Evolutionary conservation across 2,888 invertebrate species (phyloP).

Genomic region (Ptycholaimellus sp.): DNA sequence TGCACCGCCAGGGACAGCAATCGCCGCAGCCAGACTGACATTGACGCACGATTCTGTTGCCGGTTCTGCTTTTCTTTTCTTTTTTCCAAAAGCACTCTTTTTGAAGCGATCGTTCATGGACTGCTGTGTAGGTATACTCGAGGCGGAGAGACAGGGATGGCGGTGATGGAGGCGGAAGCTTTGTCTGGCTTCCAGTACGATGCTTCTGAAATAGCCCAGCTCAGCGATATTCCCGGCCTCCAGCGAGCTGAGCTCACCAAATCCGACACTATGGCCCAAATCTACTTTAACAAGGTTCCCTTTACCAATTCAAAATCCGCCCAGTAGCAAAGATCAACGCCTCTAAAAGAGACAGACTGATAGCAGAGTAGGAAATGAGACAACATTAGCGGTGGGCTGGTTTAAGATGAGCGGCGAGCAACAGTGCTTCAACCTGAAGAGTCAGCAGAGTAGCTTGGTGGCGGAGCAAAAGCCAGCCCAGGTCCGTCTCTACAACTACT

Average conservation of each 20-base stretch:
- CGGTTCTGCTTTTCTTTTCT: too few species aligned
- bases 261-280: slow-evolving; percentile 26
- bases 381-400: too few species aligned
- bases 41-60: too few species aligned
- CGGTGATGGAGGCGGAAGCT: slow-evolving; percentile 26
- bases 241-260: slow-evolving; percentile 27
- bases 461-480: slow-evolving; percentile 61
- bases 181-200: slow-evolving; percentile 20
- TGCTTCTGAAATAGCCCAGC: slow-evolving; percentile 13
- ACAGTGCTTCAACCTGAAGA: slow-evolving; percentile 53
- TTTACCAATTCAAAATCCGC: slow-evolving; percentile 1
- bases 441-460: slow-evolving; percentile 55
- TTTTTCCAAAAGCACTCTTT: too few species aligned
- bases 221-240: slow-evolving; percentile 18
- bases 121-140: too few species aligned
- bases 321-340: too few species aligned
- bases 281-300: slow-evolving; percentile 30
- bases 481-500: slow-evolving; percentile 64
- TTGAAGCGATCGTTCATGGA: too few species aligned
- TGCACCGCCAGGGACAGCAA: too few species aligned
- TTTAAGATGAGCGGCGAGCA: slow-evolving; percentile 18
- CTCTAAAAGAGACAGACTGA: too few species aligned
- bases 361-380: too few species aligned
- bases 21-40: too few species aligned
- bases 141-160: slow-evolving; percentile 27